Percentiles rank a stretch among this genome's conserved stretches.
These are phyloP conservation scores for Acrossocheilus wenchowensis DNA, from an alignment of 2,797 vertebrate genomes.

Conservation along the genomic window DNA sequence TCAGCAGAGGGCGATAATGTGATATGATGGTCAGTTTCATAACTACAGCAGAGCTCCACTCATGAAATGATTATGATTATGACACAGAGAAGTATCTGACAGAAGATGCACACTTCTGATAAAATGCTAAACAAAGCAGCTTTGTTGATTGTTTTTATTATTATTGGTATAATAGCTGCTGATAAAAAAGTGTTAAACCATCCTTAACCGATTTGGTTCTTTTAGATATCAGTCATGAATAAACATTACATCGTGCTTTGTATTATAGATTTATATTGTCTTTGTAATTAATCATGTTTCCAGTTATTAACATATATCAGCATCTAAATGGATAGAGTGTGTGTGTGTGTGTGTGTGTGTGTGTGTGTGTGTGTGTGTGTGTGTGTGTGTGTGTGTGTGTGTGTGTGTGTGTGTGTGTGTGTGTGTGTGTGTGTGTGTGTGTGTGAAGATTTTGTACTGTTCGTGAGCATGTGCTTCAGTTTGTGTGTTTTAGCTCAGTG, in stretches of 20 bases:
- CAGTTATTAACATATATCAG: not conserved
- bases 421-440: not conserved
- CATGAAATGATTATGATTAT: too few relatives aligned
- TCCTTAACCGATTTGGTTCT: not conserved
- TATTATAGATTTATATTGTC: not conserved
- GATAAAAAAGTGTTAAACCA: not conserved
- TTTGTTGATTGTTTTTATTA: not conserved
- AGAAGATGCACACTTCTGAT: not conserved
- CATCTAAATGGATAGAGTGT: not conserved
- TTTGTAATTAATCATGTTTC: not conserved
- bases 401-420: not conserved
- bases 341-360: not conserved
- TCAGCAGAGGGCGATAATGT: slow-evolving; percentile 57
- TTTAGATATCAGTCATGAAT: not conserved
- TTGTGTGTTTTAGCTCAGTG: not conserved
- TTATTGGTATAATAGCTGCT: not conserved
- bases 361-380: too few relatives aligned
- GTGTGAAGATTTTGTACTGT: not conserved
- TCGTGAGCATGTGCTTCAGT: not conserved
- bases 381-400: not conserved
- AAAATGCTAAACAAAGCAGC: not conserved
- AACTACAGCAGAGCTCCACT: too few relatives aligned
- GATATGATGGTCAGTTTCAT: not conserved
- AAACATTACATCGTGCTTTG: not conserved
- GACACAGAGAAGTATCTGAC: not conserved